phyloP scores from a whole-genome alignment of 1,140 invertebrate species.

The Eurosta solidaginis region DNA sequence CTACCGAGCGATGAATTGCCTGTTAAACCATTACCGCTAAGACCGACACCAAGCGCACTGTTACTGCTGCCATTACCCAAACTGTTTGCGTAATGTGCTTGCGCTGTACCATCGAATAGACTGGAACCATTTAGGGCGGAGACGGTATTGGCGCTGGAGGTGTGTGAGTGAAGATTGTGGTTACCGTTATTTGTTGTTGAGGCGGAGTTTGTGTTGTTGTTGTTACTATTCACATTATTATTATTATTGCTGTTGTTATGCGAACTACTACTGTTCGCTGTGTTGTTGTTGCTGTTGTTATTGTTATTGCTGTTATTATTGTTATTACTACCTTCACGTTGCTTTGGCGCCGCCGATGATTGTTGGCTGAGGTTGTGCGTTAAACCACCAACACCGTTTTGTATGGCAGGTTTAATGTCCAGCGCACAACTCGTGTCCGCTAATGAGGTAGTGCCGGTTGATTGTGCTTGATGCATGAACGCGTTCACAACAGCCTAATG shows the following conservation, averaged over 20 bases:
- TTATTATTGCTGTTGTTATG: conserved; percentile 54
- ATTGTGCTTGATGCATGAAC: conserved; percentile 61
- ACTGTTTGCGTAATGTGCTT: conserved; percentile 48
- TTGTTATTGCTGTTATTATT: conserved; percentile 49
- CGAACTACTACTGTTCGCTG: conserved; percentile 47
- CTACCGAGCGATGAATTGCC: background rate
- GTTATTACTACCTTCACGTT: conserved; percentile 75
- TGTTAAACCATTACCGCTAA: background rate
- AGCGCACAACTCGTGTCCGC: conserved; percentile 65
- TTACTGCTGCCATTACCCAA: conserved; percentile 9
- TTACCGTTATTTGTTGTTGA: conserved; percentile 24
- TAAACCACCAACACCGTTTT: conserved; percentile 47
- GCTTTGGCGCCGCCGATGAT: conserved; percentile 65
- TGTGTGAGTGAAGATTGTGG: conserved; percentile 37
- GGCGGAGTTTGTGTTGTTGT: conserved; percentile 47
- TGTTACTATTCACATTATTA: conserved; percentile 39
- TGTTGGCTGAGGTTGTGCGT: conserved; percentile 40
- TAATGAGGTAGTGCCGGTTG: conserved; percentile 61
- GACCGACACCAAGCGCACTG: background rate
- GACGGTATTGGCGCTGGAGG: conserved; percentile 45
- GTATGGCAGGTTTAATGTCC: conserved; percentile 75
- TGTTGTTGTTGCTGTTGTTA: conserved; percentile 43
- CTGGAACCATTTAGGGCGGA: conserved; percentile 35
- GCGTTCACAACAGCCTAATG: conserved; percentile 58
- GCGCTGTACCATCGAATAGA: conserved; percentile 54